Base-by-base conservation (phyloP, 2,888 invertebrate genomes). In the Pediacus dermestoides region DNA sequence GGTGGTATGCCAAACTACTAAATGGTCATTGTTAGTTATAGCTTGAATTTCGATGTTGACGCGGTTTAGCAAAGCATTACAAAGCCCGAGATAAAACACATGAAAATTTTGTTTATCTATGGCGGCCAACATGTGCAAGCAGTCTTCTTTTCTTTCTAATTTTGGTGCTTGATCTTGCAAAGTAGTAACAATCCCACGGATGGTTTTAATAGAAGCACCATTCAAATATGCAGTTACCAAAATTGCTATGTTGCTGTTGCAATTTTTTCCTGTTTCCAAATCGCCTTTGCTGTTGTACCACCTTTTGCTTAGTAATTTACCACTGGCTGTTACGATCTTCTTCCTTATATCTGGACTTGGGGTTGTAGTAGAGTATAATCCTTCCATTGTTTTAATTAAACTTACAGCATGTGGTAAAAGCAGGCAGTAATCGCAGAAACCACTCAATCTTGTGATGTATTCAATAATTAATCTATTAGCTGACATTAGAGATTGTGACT, bases 31-130 rank as follows among this genome's bases (percentile, higher is more conserved):
- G 58, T 81, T 79, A 1, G 80, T 77, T 44, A 74, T 60, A 16
- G 73, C 70, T 46, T 70, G 66, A 31, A 71, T 68, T 43, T 75
- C 72, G 49, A 50, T 67, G 61, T 73, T 76, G 1, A 78, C 67
- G 2, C 78, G 73, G 43, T 74, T 75, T 21, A 77, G 72, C 6
- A 86, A 59, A 6, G 78, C 75, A 44, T 73, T 73, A 35, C 83
- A 84, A 1, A 87, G 54, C 43, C 78, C 79, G 49, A 80, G 76
- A 53, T 79, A 85, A 2, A 88, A 64, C 48, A 85, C 68, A 4
- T 81, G 75, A 54, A 87, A 85, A 61, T 79, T 85, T 1, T 66
- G 67, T 63, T 80, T 83, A 48, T 75, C 80, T 33, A 88, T 77
- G 36, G 81, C 77, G 15, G 78, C 77, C 38, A 85, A 74, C 32